Evolutionary conservation across 64 coral and sea anemone species (phyloP), one percentile per base, ranked within the genome.

Genomic region (Orbicella faveolata): DNA sequence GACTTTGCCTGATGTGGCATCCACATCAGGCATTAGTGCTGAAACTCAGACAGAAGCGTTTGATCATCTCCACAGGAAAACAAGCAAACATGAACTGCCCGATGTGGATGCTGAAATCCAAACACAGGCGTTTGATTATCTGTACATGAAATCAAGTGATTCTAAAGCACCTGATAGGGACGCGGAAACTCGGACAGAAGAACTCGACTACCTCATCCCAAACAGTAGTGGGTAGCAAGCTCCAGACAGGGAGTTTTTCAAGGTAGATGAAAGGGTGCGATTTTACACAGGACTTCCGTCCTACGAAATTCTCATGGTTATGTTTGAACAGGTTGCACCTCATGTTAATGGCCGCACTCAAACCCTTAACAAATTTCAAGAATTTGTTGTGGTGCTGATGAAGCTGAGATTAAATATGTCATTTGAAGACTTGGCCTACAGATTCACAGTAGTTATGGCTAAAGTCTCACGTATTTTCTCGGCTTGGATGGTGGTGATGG

Each of bases 401-500:
- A 80, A 80, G 34, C 78, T 80, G 26, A n/a, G 53, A 13, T 61
- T 80, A 80, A 80, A 80, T 80, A 23, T 80, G 78, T 52, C 78
- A 59, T 33, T 80, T 80, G 23, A 80, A 30, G 78, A 80, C 78
- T 80, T 80, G 78, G 78, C 54, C 0, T 61, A 80, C 78, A 23
- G 78, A 80, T 80, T 61, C 34, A 35, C 26, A 12, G 34, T 80
- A 34, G 62, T 52, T 80, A 34, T 80, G n/a, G 19, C 78, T 30
- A 80, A 53, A 36, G 78, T 53, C 53, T 62, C 78, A 26, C 26
- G n/a, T 12, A 62, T 19, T 19, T 19, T 67, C 17, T 67, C 64
- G 17, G 13, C 64, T 67, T 67, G 21, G 19, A 21, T 65, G 63
- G 63, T 65, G 63, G 63, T 65, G 20, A 65, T 65, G 63, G 13